Evolutionary conservation across 2,888 invertebrate species (phyloP), one percentile per base, ranked within the genome.

Genomic region (Latrodectus hesperus): DNA sequence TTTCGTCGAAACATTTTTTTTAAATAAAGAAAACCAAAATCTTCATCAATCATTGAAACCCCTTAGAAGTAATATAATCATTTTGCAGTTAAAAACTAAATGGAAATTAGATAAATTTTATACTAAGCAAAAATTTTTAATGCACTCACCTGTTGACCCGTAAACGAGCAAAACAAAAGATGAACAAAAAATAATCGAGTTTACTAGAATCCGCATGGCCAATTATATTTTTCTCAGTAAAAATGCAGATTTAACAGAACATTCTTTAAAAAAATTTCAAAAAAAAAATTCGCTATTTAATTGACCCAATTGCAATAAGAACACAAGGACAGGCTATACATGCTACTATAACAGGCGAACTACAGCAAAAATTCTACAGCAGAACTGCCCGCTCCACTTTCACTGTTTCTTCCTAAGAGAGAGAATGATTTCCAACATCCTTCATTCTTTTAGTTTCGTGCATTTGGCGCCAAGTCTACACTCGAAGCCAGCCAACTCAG

Each of bases 351-450:
- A 52, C 67, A 52, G 67, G 26, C 75, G 75, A 75, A 82, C 82
- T 75, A 68, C 68, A 68, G 26, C 38, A 65, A 52, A 81, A 74
- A 67, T 65, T 73, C 71, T 67, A 53, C 53, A 71, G 70, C 70
- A 65, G 72, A 80, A 79, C 74, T 73, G 60, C 82, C 72, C 82
- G 38, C 70, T 81, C 80, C 83, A 84, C 77, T 84, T 77, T 84
- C 84, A 84, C 84, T 84, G 64, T 72, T 67, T 77, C 73, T n/a
- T 65, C 38, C 38, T 38, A 38, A 38, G 71, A 72, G 55, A 60
- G 60, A 51, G 76, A 83, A 83, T 74, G 67, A 68, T 60, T 75
- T 60, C 64, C 53, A 52, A n/a, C 72, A 38, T 67, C 17, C 60
- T 74, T 68, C 67, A 55, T 83, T 75, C 65, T 77, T 72, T 84